phyloP scores from a whole-genome alignment of 2,113 vertebrate genomes.

The Spermophilus dauricus region DNA sequence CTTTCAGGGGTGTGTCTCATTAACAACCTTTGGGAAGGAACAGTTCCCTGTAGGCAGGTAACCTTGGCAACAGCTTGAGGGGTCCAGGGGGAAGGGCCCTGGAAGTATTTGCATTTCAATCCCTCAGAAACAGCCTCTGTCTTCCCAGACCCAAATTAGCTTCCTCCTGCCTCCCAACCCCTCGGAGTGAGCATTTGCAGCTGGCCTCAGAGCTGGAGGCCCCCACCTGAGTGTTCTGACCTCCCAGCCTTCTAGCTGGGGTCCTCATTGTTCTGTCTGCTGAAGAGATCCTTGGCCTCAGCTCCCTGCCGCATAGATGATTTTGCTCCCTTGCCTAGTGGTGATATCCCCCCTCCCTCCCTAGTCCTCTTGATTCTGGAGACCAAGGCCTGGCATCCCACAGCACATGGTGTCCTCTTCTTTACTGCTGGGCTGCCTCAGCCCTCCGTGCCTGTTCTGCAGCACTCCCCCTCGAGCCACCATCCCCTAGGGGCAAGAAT shows the following conservation, averaged over 20 bases:
- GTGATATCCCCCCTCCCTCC: not conserved
- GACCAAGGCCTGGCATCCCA: not conserved
- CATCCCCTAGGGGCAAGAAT: not conserved
- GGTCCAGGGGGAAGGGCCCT: too few species aligned
- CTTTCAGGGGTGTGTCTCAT: too few species aligned
- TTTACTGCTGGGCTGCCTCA: not conserved
- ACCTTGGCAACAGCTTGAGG: too few species aligned
- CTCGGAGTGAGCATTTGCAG: not conserved
- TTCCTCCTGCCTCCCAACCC: not conserved
- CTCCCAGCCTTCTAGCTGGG: not conserved
- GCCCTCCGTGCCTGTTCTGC: not conserved
- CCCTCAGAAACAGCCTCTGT: too few species aligned
- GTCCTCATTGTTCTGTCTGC: not conserved
- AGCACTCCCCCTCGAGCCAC: not conserved
- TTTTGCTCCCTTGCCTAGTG: not conserved
- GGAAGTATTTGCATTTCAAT: too few species aligned
- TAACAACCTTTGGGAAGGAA: too few species aligned
- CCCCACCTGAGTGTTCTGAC: not conserved
- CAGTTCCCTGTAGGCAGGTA: too few species aligned
- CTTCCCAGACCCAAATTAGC: accelerated
- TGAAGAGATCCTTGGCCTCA: not conserved
- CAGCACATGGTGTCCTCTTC: not conserved
- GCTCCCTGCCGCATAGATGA: not conserved
- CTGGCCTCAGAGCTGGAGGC: not conserved
- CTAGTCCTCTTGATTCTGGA: not conserved